phyloP scores from a whole-genome alignment of 2,113 vertebrate genomes.

The Oryzias javanicus region DNA sequence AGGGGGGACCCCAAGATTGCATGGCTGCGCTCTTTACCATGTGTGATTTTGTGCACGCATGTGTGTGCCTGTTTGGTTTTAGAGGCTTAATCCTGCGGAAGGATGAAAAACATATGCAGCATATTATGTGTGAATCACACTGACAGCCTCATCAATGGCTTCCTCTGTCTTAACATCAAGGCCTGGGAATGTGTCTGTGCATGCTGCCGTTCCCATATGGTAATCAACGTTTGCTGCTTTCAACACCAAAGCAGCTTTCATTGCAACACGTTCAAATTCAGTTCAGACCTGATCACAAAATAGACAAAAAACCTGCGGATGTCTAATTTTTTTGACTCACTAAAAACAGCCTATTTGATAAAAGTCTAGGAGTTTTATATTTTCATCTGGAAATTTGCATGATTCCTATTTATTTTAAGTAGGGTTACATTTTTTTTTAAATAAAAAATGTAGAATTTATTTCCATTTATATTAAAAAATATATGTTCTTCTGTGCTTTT shows the following conservation, averaged over 20 bases:
- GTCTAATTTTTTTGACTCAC: not conserved
- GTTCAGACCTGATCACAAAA: constrained; percentile 32
- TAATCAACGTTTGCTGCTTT: constrained; percentile 36
- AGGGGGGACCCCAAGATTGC: constrained; percentile 47
- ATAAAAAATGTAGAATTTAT: no score
- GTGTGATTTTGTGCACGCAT: constrained; percentile 18
- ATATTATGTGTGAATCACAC: constrained; percentile 54
- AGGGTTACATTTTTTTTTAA: no score
- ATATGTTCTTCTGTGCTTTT: no score
- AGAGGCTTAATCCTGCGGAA: constrained; percentile 61
- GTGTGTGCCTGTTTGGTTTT: constrained; percentile 29
- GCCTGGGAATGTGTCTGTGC: constrained; percentile 50
- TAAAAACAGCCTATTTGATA: not conserved
- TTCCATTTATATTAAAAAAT: no score
- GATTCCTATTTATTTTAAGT: no score
- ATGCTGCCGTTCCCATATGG: constrained; percentile 46
- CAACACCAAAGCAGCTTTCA: constrained; percentile 41
- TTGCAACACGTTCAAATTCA: constrained; percentile 40
- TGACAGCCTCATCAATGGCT: constrained; percentile 59
- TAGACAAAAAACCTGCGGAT: constrained; percentile 3
- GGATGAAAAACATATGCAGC: constrained; percentile 64
- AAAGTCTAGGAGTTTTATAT: no score
- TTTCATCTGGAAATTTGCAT: no score
- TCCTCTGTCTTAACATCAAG: constrained; percentile 57
- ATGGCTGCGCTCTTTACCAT: constrained; percentile 10